Evolutionary conservation across 2,113 vertebrate species (phyloP).

Genomic region (Trichechus manatus): DNA sequence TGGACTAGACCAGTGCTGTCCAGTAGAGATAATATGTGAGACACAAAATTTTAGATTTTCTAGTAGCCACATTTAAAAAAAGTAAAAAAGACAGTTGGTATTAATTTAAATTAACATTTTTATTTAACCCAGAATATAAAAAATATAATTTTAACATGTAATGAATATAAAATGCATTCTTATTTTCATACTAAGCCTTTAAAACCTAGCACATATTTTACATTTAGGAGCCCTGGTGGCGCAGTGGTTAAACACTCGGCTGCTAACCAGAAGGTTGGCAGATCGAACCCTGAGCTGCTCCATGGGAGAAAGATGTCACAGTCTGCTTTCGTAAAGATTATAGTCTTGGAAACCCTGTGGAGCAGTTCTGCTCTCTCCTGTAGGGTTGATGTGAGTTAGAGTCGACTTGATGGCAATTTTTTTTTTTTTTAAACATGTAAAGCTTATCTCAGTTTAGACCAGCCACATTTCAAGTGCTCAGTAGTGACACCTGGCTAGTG

Average conservation of each 20-base stretch:
- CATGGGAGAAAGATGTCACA: background rate
- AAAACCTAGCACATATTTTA: slow-evolving; percentile 16
- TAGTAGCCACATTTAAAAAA: background rate
- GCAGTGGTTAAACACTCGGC: too few species aligned
- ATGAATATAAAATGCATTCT: slow-evolving; percentile 13
- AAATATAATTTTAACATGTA: background rate
- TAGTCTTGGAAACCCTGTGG: background rate
- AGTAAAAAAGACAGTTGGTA: background rate
- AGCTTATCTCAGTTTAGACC: background rate
- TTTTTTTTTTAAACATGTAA: background rate
- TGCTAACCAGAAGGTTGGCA: too few species aligned
- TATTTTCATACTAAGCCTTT: slow-evolving; percentile 10
- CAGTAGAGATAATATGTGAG: slow-evolving; percentile 28
- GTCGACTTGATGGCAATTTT: background rate
- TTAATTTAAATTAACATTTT: slow-evolving; percentile 38
- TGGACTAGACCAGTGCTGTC: background rate
- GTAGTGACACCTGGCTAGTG: background rate
- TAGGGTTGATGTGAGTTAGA: background rate
- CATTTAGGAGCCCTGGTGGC: background rate
- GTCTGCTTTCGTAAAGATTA: background rate
- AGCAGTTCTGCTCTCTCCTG: background rate
- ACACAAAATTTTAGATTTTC: slow-evolving; percentile 7
- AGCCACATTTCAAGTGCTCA: background rate
- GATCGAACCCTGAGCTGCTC: too few species aligned
- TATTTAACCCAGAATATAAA: background rate